Percentiles rank a stretch among this genome's conserved stretches.
Conservation (phyloP, 2,888 invertebrate species). For the Lasioglossum pauxillum region DNA sequence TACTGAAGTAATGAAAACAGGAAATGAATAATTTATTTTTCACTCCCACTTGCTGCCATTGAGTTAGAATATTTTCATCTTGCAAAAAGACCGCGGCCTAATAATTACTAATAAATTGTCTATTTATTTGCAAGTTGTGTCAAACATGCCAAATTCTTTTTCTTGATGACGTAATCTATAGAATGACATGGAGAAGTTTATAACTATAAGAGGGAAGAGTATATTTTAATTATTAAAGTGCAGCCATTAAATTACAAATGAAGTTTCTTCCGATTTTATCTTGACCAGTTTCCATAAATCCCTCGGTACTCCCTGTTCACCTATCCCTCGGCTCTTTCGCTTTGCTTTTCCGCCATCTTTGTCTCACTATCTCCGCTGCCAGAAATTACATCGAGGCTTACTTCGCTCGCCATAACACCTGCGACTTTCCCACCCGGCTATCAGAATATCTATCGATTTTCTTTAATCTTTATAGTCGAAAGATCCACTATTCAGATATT, state of each 20-base stretch:
- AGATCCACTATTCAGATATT: slow-evolving; percentile 55
- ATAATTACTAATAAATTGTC: neutral
- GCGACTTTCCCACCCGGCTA: slow-evolving; percentile 63
- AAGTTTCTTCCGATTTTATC: slow-evolving; percentile 44
- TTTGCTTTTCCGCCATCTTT: slow-evolving; percentile 24
- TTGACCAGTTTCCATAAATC: slow-evolving; percentile 49
- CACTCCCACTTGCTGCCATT: neutral
- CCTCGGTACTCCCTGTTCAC: slow-evolving; percentile 24
- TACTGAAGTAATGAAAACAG: neutral
- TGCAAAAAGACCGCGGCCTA: neutral
- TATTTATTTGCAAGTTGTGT: neutral
- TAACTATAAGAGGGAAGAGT: neutral
- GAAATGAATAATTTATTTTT: neutral
- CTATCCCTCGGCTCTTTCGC: slow-evolving; percentile 18
- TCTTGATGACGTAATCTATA: neutral
- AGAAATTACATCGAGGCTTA: slow-evolving; percentile 67
- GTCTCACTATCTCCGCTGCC: slow-evolving; percentile 39
- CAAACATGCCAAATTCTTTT: neutral
- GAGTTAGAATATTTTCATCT: neutral
- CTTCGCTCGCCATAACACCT: slow-evolving; percentile 64
- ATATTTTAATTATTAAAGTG: slow-evolving; percentile 9
- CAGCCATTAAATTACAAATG: neutral
- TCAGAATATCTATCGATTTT: slow-evolving; percentile 70
- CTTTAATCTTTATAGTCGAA: slow-evolving; percentile 68
- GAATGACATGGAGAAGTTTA: neutral